These are phyloP conservation scores for Drosophila micromelanica DNA, from an alignment of 1,140 invertebrate species.

Conservation along the genomic window DNA sequence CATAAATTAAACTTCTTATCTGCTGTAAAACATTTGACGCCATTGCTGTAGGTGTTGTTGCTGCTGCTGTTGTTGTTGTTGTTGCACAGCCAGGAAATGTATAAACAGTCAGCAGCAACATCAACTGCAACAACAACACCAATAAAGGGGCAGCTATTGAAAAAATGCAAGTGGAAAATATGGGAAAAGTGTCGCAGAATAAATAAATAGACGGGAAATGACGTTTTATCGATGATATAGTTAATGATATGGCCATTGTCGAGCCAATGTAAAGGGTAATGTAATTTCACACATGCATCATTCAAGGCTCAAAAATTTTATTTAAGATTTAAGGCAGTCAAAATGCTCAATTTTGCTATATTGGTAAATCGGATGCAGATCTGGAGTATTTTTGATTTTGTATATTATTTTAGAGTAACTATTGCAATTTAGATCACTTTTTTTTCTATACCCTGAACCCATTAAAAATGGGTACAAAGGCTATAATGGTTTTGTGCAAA, in stretches of 20 bases:
- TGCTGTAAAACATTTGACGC: conserved; percentile 80
- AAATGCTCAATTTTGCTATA: too few species aligned
- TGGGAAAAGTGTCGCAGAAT: conserved; percentile 41
- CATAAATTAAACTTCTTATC: conserved; percentile 84
- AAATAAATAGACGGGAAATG: conserved; percentile 63
- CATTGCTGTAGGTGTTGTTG: conserved; percentile 55
- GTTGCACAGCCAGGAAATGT: conserved; percentile 64
- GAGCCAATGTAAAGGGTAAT: neutral
- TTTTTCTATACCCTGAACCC: too few species aligned
- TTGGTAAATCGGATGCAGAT: too few species aligned
- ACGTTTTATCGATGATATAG: conserved; percentile 72
- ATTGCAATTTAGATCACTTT: too few species aligned
- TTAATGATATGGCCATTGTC: conserved; percentile 63
- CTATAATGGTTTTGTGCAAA: too few species aligned
- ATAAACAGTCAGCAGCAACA: conserved; percentile 45
- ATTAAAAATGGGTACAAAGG: too few species aligned
- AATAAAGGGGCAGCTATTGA: conserved; percentile 20
- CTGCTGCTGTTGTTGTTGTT: conserved; percentile 26
- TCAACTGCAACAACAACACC: conserved; percentile 27
- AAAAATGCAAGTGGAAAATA: conserved; percentile 1
- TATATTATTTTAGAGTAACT: too few species aligned
- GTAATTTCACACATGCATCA: neutral
- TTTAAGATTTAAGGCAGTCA: too few species aligned
- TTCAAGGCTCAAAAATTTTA: too few species aligned
- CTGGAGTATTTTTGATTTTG: too few species aligned